A percentile compares a stretch with the other conserved stretches of the same genome.
These are phyloP conservation scores for Salvelinus namaycush DNA, from an alignment of 2,113 vertebrate genomes.

Conservation along the genomic window DNA sequence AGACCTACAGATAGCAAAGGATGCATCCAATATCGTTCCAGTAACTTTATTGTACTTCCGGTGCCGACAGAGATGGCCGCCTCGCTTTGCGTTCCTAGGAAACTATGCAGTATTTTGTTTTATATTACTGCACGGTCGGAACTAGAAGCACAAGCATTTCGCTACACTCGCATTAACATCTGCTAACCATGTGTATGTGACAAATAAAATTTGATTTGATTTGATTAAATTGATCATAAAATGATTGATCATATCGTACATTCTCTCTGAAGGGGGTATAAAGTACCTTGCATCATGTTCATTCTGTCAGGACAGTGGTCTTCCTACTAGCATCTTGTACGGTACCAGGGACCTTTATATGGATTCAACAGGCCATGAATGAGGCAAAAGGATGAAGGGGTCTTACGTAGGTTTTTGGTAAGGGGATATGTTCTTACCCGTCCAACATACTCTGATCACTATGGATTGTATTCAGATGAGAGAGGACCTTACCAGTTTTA, in stretches of 20 bases:
- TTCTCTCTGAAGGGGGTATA: neutral
- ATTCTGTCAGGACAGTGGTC: slow-evolving; percentile 46
- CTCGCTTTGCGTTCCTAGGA: too few species aligned
- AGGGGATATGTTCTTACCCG: slow-evolving; percentile 35
- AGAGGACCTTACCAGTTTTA: too few species aligned
- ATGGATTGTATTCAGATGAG: slow-evolving; percentile 34
- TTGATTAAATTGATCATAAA: too few species aligned
- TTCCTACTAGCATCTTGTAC: neutral
- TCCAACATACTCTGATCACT: slow-evolving; percentile 18
- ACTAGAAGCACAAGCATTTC: too few species aligned
- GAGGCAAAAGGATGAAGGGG: slow-evolving; percentile 36
- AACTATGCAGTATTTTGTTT: too few species aligned
- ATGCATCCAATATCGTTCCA: neutral
- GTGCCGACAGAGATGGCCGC: too few species aligned
- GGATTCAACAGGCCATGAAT: slow-evolving; percentile 45
- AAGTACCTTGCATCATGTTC: slow-evolving; percentile 55
- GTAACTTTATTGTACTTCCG: too few species aligned
- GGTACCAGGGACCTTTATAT: slow-evolving; percentile 49
- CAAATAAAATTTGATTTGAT: too few species aligned
- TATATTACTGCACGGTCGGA: too few species aligned
- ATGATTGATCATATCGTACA: neutral
- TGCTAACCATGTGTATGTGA: too few species aligned
- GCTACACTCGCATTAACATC: too few species aligned
- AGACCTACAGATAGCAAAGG: neutral
- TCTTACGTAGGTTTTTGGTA: slow-evolving; percentile 46